A percentile compares a stretch with the other conserved stretches of the same genome.
These are phyloP conservation scores for Netelia inedita DNA, from an alignment of 2,888 invertebrate genomes.

Conservation along the genomic window DNA sequence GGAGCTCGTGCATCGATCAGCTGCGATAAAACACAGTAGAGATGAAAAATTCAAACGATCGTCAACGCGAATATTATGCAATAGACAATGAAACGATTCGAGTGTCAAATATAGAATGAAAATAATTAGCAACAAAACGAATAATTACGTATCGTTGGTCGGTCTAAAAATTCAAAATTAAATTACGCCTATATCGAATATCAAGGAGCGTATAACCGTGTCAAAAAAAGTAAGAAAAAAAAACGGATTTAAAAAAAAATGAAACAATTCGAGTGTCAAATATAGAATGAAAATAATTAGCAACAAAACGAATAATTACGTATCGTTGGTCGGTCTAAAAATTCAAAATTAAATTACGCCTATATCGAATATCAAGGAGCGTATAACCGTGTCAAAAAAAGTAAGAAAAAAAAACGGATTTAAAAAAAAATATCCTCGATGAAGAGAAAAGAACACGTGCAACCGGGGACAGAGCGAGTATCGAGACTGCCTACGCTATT, in stretches of 20 bases:
- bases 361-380: conserved; percentile 11
- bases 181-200: conserved; percentile 2
- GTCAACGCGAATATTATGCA: too few relatives aligned
- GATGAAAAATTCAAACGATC: too few relatives aligned
- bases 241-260: conserved; percentile 14
- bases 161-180: neutral
- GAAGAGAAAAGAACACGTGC: conserved; percentile 70
- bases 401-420: conserved; percentile 9
- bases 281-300: too few relatives aligned
- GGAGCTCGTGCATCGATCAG: too few relatives aligned
- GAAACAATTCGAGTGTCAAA: too few relatives aligned
- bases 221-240: conserved; percentile 18
- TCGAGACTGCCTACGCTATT: conserved; percentile 64
- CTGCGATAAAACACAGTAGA: too few relatives aligned
- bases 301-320: too few relatives aligned
- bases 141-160: too few relatives aligned
- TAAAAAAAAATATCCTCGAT: conserved; percentile 48
- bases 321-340: too few relatives aligned
- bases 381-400: conserved; percentile 22
- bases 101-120: too few relatives aligned
- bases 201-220: neutral
- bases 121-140: too few relatives aligned
- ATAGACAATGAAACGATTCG: too few relatives aligned
- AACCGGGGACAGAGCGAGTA: conserved; percentile 52
- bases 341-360: neutral